Base-by-base conservation (phyloP, 2,113 vertebrate genomes). In the Euleptes europaea region DNA sequence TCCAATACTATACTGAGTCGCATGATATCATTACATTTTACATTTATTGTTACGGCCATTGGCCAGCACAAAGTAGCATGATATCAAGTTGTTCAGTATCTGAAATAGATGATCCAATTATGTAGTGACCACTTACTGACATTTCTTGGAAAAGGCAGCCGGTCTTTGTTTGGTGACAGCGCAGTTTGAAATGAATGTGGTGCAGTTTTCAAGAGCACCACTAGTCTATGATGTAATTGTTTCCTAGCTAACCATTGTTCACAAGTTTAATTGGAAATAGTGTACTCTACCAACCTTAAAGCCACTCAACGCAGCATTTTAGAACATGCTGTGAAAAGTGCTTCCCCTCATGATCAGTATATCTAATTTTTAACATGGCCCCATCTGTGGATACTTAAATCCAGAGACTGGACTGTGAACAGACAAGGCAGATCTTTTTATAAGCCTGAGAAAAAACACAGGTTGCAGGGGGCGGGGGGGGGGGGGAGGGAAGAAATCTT, bases 161-260 rank as follows among this genome's bases (percentile, higher is more conserved):
- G 42, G 11, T 40, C 66, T 73, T 49, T n/a, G n/a, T 40, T 63
- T 71, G 3, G 19, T 78, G 28, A 11, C 28, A 33, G 35, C 12
- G 57, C 7, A 44, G 14, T 65, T 66, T 7, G 19, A 54, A n/a
- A 5, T 63, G 69, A 78, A 57, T 12, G 9, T 21, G 19, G 35
- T 57, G 35, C 33, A 31, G 69, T 40, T 82, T 72, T 72, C 42
- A 72, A 11, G 4, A 12, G 31, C 35, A 70, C 23, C 31, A 38
- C 35, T 6, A 12, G 26, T 42, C 5, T 28, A 54, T 54, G 15
- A 3, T 51, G 63, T 89, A 82, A 91, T 60, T 87, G 85, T 66
- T 92, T 92, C 88, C 88, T 80, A 79, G 3, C 83, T 75, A 82
- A 73, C 85, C 85, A 78, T 84, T 81, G 57, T 83, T 80, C 66